A percentile compares a stretch with the other conserved stretches of the same genome.
Evolutionary conservation across 2,797 vertebrate species (phyloP).

Genomic region (Danio kyathit): DNA sequence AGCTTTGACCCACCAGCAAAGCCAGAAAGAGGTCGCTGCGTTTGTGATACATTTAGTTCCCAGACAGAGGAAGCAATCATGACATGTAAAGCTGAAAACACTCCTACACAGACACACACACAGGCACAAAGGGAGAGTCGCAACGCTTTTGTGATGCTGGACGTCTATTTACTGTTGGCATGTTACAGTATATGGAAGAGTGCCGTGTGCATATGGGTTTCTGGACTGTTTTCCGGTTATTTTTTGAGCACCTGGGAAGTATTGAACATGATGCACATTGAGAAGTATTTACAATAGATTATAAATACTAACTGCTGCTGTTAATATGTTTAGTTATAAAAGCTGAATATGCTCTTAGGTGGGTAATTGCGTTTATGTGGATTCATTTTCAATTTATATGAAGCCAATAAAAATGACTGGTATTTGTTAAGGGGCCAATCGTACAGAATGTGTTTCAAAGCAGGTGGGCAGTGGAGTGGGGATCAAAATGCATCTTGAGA

Average conservation of each 20-base stretch:
- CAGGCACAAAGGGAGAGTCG: constrained; percentile 25
- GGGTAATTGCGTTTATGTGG: not conserved
- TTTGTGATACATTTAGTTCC: constrained; percentile 49
- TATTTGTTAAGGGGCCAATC: not conserved
- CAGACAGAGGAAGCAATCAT: constrained; percentile 45
- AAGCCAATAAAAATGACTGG: not conserved
- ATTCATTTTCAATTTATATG: not conserved
- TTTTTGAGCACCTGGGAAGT: constrained; percentile 32
- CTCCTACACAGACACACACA: constrained; percentile 24
- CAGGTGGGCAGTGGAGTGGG: no score
- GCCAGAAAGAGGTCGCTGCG: constrained; percentile 13
- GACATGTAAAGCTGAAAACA: constrained; percentile 34
- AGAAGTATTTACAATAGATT: not conserved
- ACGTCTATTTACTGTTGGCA: constrained; percentile 47
- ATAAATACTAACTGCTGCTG: not conserved
- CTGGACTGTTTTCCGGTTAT: constrained; percentile 27
- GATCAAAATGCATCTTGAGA: no score
- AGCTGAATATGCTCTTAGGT: not conserved
- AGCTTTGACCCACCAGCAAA: constrained; percentile 36
- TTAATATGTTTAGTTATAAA: not conserved
- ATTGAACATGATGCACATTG: constrained; percentile 28
- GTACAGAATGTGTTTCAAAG: no score
- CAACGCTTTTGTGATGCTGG: constrained; percentile 53
- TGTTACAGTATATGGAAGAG: constrained; percentile 52
- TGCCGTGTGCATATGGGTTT: constrained; percentile 7